A percentile compares a stretch with the other conserved stretches of the same genome.
These are phyloP conservation scores for Mnemiopsis leidyi DNA, from an alignment of 37 sponge, comb jelly and placozoan species.

Conservation along the genomic window DNA sequence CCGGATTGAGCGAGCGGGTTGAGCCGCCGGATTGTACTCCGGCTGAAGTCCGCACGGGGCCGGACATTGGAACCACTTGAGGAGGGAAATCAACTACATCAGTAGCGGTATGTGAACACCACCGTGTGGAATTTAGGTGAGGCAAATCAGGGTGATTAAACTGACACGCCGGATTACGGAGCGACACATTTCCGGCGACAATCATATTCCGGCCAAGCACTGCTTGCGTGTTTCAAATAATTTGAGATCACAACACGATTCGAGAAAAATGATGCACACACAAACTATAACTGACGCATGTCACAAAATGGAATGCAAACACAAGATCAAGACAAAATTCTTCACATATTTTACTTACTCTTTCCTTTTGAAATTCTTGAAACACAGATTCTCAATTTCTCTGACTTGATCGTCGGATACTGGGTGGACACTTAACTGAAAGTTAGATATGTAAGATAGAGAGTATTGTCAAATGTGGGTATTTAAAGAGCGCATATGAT, in stretches of 20 bases:
- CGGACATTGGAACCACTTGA: not conserved
- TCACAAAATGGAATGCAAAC: not conserved
- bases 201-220: too few relatives aligned
- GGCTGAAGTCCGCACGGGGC: constrained; percentile 26
- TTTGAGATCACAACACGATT: not conserved
- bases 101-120: not conserved
- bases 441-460: not conserved
- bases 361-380: constrained; percentile 84
- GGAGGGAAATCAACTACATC: not conserved
- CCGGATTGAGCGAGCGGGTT: constrained; percentile 41
- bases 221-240: too few relatives aligned
- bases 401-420: constrained; percentile 87
- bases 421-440: constrained; percentile 84
- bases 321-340: constrained; percentile 36
- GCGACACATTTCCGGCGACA: too few relatives aligned
- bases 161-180: too few relatives aligned
- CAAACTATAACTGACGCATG: not conserved
- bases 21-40: constrained; percentile 55
- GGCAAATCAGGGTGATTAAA: too few relatives aligned
- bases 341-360: constrained; percentile 76
- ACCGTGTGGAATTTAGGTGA: too few relatives aligned
- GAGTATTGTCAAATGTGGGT: not conserved
- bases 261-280: not conserved
- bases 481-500: too few relatives aligned
- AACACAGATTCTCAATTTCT: constrained; percentile 82